Conservation (phyloP, 2,888 invertebrate species). For the Hypsopygia costalis region DNA sequence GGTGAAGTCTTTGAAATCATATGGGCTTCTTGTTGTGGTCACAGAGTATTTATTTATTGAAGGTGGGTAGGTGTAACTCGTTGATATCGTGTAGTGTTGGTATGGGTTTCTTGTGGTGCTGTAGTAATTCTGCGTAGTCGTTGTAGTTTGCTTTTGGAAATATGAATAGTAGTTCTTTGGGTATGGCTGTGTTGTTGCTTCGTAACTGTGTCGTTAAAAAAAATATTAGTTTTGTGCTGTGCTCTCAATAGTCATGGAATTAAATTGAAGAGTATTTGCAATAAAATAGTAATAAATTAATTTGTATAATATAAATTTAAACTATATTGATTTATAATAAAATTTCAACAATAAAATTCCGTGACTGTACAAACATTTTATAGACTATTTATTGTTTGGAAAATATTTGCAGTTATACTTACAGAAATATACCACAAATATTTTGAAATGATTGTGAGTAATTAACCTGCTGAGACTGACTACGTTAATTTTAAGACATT, state of each 20-base stretch:
- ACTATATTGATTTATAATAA: background rate
- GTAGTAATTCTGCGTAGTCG: constrained; percentile 43
- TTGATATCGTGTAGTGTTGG: constrained; percentile 26
- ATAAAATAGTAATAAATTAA: too few relatives aligned
- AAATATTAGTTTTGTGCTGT: constrained; percentile 46
- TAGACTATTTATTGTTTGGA: background rate
- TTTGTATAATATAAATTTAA: background rate
- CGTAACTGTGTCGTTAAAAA: constrained; percentile 59
- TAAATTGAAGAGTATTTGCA: background rate
- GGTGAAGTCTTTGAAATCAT: constrained; percentile 72
- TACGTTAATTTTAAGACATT: too few relatives aligned
- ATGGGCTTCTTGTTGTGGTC: constrained; percentile 79
- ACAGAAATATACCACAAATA: constrained; percentile 4
- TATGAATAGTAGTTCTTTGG: constrained; percentile 21
- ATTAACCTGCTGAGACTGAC: too few relatives aligned
- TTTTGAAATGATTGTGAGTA: too few relatives aligned
- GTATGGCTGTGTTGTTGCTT: constrained; percentile 68
- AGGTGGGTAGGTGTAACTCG: constrained; percentile 39
- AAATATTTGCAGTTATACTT: constrained; percentile 6
- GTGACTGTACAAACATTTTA: too few relatives aligned
- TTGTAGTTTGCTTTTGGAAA: constrained; percentile 24
- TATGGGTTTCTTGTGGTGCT: constrained; percentile 40
- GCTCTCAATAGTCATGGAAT: background rate
- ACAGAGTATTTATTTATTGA: constrained; percentile 64
- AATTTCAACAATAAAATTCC: too few relatives aligned